These are phyloP conservation scores for Oxygymnocypris stewartii DNA, from an alignment of 2,113 vertebrate genomes.

Conservation along the genomic window DNA sequence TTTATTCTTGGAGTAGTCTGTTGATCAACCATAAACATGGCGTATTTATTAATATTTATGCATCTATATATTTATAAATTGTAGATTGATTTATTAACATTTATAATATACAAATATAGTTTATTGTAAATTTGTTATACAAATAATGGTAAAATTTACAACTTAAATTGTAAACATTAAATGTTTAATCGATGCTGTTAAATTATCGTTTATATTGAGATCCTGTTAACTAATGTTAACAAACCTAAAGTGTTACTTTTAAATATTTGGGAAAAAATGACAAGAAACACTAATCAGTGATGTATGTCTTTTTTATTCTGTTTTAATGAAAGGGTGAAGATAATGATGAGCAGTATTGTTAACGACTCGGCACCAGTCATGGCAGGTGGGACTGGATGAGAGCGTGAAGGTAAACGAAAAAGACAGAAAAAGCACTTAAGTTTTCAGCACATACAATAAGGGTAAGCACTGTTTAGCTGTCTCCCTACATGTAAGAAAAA, in stretches of 20 bases:
- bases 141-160: background rate
- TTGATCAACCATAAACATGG: background rate
- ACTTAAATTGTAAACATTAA: background rate
- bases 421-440: constrained; percentile 3
- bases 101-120: background rate
- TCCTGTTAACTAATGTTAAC: background rate
- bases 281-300: background rate
- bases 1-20: background rate
- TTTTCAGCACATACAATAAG: constrained; percentile 19
- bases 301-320: constrained; percentile 24
- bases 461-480: constrained; percentile 25
- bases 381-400: constrained; percentile 80
- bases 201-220: background rate
- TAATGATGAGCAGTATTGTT: constrained; percentile 70
- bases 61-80: background rate
- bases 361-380: constrained; percentile 70
- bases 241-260: background rate
- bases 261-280: background rate
- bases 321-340: constrained; percentile 64
- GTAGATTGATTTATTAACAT: background rate
- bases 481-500: background rate
- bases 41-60: background rate
- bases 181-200: background rate
- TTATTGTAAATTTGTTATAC: background rate
- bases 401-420: constrained; percentile 23